Conservation (phyloP, 2,797 vertebrate genomes). For the Crenichthys baileyi region DNA sequence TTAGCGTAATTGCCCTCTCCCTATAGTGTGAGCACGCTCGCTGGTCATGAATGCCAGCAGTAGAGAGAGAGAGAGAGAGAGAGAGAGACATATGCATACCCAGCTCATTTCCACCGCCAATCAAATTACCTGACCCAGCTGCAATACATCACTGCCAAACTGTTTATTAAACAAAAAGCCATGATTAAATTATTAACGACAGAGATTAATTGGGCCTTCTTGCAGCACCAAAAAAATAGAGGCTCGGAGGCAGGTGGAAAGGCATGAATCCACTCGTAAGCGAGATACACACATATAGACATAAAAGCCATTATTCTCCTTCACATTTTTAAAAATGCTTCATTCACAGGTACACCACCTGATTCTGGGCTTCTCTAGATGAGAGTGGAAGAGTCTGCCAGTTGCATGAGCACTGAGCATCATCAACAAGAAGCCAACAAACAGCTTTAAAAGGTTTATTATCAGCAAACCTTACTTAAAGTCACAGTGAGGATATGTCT, state of each 20-base stretch:
- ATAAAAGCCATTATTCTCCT: slow-evolving; percentile 37
- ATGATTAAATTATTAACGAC: slow-evolving; percentile 83
- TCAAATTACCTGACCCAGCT: slow-evolving; percentile 81
- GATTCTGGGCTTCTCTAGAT: slow-evolving; percentile 4
- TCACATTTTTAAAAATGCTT: slow-evolving; percentile 20
- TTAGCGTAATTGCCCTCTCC: slow-evolving; percentile 79
- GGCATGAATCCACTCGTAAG: slow-evolving; percentile 2
- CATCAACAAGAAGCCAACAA: slow-evolving; percentile 44
- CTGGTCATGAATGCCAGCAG: slow-evolving; percentile 70
- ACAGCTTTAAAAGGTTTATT: slow-evolving; percentile 54
- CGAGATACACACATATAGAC: background rate
- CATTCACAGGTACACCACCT: slow-evolving; percentile 28
- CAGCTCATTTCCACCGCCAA: slow-evolving; percentile 80
- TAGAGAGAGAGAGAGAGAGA: slow-evolving; percentile 40
- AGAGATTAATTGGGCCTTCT: slow-evolving; percentile 80
- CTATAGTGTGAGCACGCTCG: slow-evolving; percentile 61
- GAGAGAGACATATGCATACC: slow-evolving; percentile 70
- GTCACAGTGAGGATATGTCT: slow-evolving; percentile 63
- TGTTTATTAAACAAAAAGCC: slow-evolving; percentile 84
- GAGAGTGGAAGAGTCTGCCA: slow-evolving; percentile 2
- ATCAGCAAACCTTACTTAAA: slow-evolving; percentile 70
- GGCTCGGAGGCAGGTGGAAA: background rate
- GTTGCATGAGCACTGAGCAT: slow-evolving; percentile 17
- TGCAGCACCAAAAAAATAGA: slow-evolving; percentile 27
- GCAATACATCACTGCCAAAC: slow-evolving; percentile 82